phyloP scores from a whole-genome alignment of 1,140 invertebrate genomes.

The Diachasmimorpha longicaudata region DNA sequence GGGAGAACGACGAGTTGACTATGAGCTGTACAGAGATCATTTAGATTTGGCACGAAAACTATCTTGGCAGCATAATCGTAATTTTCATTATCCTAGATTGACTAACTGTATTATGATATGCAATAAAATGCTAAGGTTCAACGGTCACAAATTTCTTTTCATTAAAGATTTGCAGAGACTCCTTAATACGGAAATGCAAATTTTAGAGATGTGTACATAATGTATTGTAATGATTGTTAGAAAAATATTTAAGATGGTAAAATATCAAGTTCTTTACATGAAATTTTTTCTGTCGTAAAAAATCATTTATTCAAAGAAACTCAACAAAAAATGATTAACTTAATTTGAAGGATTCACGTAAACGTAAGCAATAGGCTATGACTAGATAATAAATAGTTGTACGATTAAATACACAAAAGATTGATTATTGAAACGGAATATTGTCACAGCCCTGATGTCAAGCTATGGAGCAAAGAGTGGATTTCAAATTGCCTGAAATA shows the following conservation, averaged over 20 bases:
- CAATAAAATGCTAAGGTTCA: slow-evolving; percentile 16
- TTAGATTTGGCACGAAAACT: background rate
- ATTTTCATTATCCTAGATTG: slow-evolving; percentile 10
- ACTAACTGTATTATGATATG: background rate
- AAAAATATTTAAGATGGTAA: too few species aligned
- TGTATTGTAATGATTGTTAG: too few species aligned
- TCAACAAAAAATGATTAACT: too few species aligned
- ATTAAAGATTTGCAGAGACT: background rate
- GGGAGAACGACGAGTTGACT: background rate
- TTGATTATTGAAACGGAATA: background rate
- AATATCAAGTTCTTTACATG: too few species aligned
- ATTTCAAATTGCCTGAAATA: background rate
- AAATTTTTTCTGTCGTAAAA: too few species aligned
- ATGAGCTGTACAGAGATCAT: slow-evolving; percentile 7
- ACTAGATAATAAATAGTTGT: background rate
- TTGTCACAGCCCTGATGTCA: slow-evolving; percentile 1
- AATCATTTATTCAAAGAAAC: too few species aligned
- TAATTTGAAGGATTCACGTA: too few species aligned
- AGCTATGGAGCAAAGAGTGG: background rate
- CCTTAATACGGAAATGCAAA: too few species aligned
- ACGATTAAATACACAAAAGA: background rate
- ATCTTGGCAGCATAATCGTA: slow-evolving; percentile 6
- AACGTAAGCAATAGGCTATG: background rate
- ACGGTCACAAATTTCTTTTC: background rate
- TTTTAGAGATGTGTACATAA: too few species aligned